Conservation (phyloP, 2,888 invertebrate genomes). For the Drosophila niveifrons region DNA sequence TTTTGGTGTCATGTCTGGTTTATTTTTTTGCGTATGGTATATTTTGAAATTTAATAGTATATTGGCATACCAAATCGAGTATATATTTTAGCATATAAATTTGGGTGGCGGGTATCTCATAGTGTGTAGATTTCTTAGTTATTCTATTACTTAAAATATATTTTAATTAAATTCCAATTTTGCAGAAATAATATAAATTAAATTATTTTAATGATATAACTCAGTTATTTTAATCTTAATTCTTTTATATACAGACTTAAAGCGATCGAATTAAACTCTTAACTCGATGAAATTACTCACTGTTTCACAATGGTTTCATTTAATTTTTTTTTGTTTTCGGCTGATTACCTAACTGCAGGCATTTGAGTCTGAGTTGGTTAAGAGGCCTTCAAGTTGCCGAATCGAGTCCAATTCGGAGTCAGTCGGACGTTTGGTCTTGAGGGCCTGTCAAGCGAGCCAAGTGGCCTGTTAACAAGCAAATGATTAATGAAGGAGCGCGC, state of each 20-base stretch:
- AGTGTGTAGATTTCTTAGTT: too few relatives aligned
- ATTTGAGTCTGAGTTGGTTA: constrained; percentile 38
- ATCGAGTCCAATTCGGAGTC: constrained; percentile 32
- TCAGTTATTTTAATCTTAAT: neutral
- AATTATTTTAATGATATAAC: too few relatives aligned
- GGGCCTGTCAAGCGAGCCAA: constrained; percentile 69
- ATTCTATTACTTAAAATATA: too few relatives aligned
- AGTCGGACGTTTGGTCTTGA: constrained; percentile 26
- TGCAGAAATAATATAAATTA: too few relatives aligned
- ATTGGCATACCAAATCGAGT: too few relatives aligned
- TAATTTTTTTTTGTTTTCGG: constrained; percentile 1
- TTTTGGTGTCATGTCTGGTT: too few relatives aligned
- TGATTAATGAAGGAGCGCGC: constrained; percentile 74
- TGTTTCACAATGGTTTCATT: constrained; percentile 7
- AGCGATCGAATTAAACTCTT: neutral
- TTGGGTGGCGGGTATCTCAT: too few relatives aligned
- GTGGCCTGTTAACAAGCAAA: constrained; percentile 75
- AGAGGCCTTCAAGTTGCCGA: constrained; percentile 52
- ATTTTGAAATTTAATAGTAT: too few relatives aligned
- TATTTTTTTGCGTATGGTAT: too few relatives aligned
- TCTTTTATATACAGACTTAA: neutral
- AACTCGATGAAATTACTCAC: constrained; percentile 9
- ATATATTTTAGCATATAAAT: too few relatives aligned
- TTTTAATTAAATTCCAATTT: too few relatives aligned
- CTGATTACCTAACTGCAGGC: constrained; percentile 48